Conservation (phyloP, 2,888 invertebrate genomes). For the Lapara coniferarum region DNA sequence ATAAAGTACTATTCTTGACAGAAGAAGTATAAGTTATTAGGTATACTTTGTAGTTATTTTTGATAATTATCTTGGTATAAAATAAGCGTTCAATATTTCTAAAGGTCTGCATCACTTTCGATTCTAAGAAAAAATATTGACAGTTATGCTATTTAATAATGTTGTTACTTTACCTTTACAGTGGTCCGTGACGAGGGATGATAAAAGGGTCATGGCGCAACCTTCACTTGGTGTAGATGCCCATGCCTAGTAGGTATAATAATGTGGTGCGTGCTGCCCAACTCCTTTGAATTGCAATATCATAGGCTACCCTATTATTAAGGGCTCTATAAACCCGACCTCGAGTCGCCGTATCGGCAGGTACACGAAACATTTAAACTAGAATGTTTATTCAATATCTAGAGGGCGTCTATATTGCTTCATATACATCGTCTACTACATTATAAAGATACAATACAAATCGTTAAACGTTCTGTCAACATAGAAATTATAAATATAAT, state of each 20-base stretch:
- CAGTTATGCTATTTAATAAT: slow-evolving; percentile 50
- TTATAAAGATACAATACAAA: neutral
- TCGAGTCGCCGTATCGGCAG: slow-evolving; percentile 59
- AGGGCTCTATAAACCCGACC: slow-evolving; percentile 66
- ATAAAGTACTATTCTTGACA: neutral
- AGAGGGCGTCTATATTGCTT: neutral
- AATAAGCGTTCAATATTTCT: neutral
- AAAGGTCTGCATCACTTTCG: neutral
- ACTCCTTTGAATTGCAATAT: slow-evolving; percentile 72
- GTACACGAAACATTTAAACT: slow-evolving; percentile 64
- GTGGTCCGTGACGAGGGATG: slow-evolving; percentile 60
- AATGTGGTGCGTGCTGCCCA: slow-evolving; percentile 58
- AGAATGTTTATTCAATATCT: slow-evolving; percentile 43
- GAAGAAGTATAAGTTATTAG: neutral
- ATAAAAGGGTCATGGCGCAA: slow-evolving; percentile 61
- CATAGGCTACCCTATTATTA: slow-evolving; percentile 71
- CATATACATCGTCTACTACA: slow-evolving; percentile 2
- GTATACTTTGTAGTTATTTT: too few species aligned
- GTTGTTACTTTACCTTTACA: slow-evolving; percentile 54
- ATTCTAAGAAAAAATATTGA: slow-evolving; percentile 43
- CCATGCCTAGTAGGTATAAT: slow-evolving; percentile 62
- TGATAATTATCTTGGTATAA: too few species aligned
- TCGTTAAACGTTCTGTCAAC: too few species aligned
- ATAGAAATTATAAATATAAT: slow-evolving; percentile 1
- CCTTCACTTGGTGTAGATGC: slow-evolving; percentile 66